Conservation (phyloP, 2,888 invertebrate genomes). For the Drosophila subsilvestris region DNA sequence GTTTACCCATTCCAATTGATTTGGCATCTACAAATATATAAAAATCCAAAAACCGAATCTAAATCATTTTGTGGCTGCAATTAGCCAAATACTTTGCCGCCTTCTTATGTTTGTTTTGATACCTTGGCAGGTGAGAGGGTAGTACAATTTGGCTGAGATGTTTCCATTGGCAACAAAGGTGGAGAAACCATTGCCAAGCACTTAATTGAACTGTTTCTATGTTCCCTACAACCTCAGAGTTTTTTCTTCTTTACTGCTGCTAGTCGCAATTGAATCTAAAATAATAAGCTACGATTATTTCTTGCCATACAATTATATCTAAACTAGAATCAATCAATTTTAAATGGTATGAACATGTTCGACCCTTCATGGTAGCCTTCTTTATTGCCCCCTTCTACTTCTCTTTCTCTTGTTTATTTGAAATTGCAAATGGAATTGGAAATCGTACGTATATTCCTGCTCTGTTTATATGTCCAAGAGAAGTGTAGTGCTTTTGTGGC, state of each 20-base stretch:
- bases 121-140: too few species aligned
- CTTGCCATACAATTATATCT: too few species aligned
- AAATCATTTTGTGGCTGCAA: constrained; percentile 31
- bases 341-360: constrained; percentile 37
- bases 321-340: background rate
- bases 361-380: background rate
- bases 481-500: constrained; percentile 24
- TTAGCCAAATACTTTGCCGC: constrained; percentile 13
- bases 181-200: too few species aligned
- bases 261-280: too few species aligned
- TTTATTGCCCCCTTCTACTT: too few species aligned
- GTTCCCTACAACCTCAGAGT: constrained; percentile 19
- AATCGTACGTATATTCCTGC: constrained; percentile 17
- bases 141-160: too few species aligned
- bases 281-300: too few species aligned
- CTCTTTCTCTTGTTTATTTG: constrained; percentile 5
- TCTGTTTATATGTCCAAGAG: constrained; percentile 30
- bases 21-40: constrained; percentile 22
- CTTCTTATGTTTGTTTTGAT: too few species aligned
- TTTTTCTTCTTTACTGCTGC: constrained; percentile 22
- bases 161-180: too few species aligned
- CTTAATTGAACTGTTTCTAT: background rate
- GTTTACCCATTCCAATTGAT: constrained; percentile 20
- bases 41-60: constrained; percentile 21
- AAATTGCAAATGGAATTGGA: constrained; percentile 31